Conservation (phyloP, 1,140 invertebrate species). For the Zaprionus camerounensis region DNA sequence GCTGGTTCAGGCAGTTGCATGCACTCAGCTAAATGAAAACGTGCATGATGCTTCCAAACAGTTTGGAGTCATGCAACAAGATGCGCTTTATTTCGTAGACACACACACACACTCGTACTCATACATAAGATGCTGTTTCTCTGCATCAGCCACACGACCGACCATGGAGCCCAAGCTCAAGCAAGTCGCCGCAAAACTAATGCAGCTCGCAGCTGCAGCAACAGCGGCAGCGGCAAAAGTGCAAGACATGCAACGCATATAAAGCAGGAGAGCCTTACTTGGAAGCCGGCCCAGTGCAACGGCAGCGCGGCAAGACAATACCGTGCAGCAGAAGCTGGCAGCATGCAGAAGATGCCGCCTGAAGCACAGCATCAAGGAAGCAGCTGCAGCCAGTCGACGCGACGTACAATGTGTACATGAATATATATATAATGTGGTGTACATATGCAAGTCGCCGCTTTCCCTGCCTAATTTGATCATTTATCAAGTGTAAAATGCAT, state of each 20-base stretch:
- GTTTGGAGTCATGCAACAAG: constrained; percentile 68
- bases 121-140: constrained; percentile 34
- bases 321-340: constrained; percentile 45
- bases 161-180: constrained; percentile 27
- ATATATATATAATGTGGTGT: constrained; percentile 11
- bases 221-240: constrained; percentile 43
- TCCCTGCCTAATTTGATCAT: constrained; percentile 78
- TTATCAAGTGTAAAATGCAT: constrained; percentile 80
- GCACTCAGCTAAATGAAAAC: constrained; percentile 83
- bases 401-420: neutral
- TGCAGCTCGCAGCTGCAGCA: constrained; percentile 57
- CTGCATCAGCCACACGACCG: constrained; percentile 7
- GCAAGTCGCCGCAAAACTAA: constrained; percentile 67
- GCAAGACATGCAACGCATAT: constrained; percentile 66
- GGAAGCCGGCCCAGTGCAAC: constrained; percentile 17
- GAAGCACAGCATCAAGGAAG: constrained; percentile 31
- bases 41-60: constrained; percentile 78
- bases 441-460: constrained; percentile 54
- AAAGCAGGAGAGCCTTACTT: constrained; percentile 55
- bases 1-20: constrained; percentile 55
- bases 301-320: constrained; percentile 60
- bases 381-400: constrained; percentile 49
- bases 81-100: constrained; percentile 69
- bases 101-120: constrained; percentile 31
- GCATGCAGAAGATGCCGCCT: constrained; percentile 16